These are phyloP conservation scores for Mus musculus DNA, from an alignment of 2,113 vertebrate genomes.

Conservation along the genomic window GRCm39 chr7:110173001-110173500, in stretches of 20 bases:
- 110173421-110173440: not conserved
- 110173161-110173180: not conserved
- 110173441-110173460: slow-evolving; percentile 13
- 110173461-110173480: slow-evolving; percentile 4
- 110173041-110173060: not conserved
- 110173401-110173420: not conserved
- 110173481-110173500: slow-evolving; percentile 36
- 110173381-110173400: not conserved
- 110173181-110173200: not conserved
- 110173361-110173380: not conserved
- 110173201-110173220: slow-evolving; percentile 38
- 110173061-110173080: not conserved
- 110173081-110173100: not conserved
- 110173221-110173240: not conserved
- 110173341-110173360: not conserved
- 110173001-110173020: not conserved
- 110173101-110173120: slow-evolving; percentile 6
- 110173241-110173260: slow-evolving; percentile 44
- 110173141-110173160: not conserved
- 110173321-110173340: not conserved
- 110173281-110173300: slow-evolving; percentile 9
- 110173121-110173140: not conserved
- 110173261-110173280: slow-evolving; percentile 7
- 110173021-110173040: not conserved
- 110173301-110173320: not conserved